These are phyloP conservation scores for Protomyctophum bolini DNA, from an alignment of 2,113 vertebrate genomes.

Conservation along the genomic window DNA sequence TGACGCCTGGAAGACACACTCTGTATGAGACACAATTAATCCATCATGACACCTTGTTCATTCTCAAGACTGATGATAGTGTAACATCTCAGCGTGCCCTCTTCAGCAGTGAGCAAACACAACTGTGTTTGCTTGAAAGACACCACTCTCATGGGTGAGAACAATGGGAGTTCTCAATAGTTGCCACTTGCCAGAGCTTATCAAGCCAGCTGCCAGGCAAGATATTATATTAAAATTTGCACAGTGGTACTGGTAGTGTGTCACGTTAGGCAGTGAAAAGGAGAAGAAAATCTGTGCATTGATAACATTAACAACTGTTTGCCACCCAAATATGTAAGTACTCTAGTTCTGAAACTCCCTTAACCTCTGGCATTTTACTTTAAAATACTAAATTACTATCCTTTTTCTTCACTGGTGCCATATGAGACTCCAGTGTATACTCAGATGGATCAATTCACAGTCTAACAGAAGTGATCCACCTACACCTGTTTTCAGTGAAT, in stretches of 20 bases:
- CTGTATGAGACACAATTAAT: slow-evolving; percentile 31
- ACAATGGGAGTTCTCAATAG: slow-evolving; percentile 19
- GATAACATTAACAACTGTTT: slow-evolving; percentile 10
- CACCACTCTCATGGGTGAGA: slow-evolving; percentile 15
- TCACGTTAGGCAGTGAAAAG: slow-evolving; percentile 1
- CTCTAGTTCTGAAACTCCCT: slow-evolving; percentile 17
- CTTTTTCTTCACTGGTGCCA: too few relatives aligned
- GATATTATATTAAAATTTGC: slow-evolving; percentile 40
- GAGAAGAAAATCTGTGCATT: neutral
- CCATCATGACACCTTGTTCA: slow-evolving; percentile 37
- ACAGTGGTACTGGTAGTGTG: slow-evolving; percentile 15
- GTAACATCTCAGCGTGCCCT: neutral
- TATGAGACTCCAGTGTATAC: too few relatives aligned
- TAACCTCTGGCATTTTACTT: neutral
- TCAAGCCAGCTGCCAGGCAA: slow-evolving; percentile 20
- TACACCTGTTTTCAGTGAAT: too few relatives aligned
- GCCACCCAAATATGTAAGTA: neutral
- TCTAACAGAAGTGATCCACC: too few relatives aligned
- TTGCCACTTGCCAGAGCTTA: neutral
- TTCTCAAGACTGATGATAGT: slow-evolving; percentile 19
- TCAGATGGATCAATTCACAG: too few relatives aligned
- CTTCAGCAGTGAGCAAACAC: slow-evolving; percentile 3
- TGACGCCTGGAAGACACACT: slow-evolving; percentile 26
- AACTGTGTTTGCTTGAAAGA: neutral
- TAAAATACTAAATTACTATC: too few relatives aligned